A percentile compares a stretch with the other conserved stretches of the same genome.
These are phyloP conservation scores for Anguilla japonica DNA, from an alignment of 2,113 vertebrate species.

Conservation along the genomic window DNA sequence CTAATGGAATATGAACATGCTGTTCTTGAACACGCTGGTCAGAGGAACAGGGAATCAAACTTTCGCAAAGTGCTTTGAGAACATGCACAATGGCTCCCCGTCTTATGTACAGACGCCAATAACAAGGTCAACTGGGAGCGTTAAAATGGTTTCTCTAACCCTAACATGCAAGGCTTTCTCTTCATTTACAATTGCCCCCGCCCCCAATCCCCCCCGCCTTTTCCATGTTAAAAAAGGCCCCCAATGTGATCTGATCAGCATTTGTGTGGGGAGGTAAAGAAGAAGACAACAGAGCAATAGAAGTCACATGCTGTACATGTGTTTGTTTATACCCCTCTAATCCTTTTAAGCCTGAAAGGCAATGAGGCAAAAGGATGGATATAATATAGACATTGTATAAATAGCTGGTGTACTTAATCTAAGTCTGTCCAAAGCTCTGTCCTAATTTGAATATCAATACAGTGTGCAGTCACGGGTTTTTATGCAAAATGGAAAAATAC, in stretches of 20 bases:
- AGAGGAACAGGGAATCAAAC: background rate
- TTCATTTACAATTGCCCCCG: background rate
- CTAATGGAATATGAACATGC: slow-evolving; percentile 1
- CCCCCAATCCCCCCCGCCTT: background rate
- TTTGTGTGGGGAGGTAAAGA: slow-evolving; percentile 37
- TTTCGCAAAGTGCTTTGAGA: slow-evolving; percentile 1
- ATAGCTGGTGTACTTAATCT: slow-evolving; percentile 57
- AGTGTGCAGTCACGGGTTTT: slow-evolving; percentile 54
- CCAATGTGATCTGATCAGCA: slow-evolving; percentile 28
- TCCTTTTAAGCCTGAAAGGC: slow-evolving; percentile 42
- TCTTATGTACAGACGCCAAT: background rate
- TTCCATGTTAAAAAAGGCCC: background rate
- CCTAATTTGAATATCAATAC: slow-evolving; percentile 67
- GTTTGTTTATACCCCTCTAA: slow-evolving; percentile 49
- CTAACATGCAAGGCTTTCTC: background rate
- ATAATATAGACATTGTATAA: slow-evolving; percentile 49
- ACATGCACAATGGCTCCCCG: background rate
- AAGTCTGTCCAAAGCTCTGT: slow-evolving; percentile 56
- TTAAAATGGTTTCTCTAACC: background rate
- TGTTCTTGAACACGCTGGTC: background rate
- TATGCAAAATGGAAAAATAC: slow-evolving; percentile 47
- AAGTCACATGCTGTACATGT: slow-evolving; percentile 29
- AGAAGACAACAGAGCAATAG: slow-evolving; percentile 21
- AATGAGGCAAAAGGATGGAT: slow-evolving; percentile 39
- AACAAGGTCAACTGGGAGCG: background rate